These are phyloP conservation scores for Rhagologus leucostigma DNA, from an alignment of 2,113 vertebrate genomes.

Conservation along the genomic window DNA sequence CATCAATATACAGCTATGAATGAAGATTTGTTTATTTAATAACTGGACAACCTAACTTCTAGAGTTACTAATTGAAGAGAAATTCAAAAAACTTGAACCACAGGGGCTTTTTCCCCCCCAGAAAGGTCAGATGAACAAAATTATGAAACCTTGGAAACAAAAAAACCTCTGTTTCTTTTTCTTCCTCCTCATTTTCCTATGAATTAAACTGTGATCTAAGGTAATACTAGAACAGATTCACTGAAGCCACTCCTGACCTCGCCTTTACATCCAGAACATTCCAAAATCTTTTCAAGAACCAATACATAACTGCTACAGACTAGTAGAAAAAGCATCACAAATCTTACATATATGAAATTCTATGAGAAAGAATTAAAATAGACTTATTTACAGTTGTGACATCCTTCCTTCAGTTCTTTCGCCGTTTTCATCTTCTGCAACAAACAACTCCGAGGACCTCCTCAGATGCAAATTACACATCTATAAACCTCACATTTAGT, in stretches of 20 bases:
- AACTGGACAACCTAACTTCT: not conserved
- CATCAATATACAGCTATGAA: not conserved
- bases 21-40: not conserved
- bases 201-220: not conserved
- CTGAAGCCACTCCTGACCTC: not conserved
- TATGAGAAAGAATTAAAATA: not conserved
- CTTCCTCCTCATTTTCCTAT: not conserved
- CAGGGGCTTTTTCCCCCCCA: accelerated
- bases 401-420: not conserved
- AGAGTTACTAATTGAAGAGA: not conserved
- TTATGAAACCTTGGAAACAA: not conserved
- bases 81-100: not conserved
- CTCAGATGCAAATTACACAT: not conserved
- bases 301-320: not conserved
- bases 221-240: not conserved
- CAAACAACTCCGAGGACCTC: not conserved
- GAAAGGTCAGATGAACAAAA: not conserved
- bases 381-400: not conserved
- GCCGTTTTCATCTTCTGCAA: not conserved
- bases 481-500: not conserved
- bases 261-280: not conserved
- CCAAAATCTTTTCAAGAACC: not conserved
- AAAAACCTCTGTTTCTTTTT: not conserved
- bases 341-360: not conserved
- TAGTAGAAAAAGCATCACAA: not conserved